These are phyloP conservation scores for Nephotettix cincticeps DNA, from an alignment of 1,140 invertebrate genomes.

Conservation along the genomic window DNA sequence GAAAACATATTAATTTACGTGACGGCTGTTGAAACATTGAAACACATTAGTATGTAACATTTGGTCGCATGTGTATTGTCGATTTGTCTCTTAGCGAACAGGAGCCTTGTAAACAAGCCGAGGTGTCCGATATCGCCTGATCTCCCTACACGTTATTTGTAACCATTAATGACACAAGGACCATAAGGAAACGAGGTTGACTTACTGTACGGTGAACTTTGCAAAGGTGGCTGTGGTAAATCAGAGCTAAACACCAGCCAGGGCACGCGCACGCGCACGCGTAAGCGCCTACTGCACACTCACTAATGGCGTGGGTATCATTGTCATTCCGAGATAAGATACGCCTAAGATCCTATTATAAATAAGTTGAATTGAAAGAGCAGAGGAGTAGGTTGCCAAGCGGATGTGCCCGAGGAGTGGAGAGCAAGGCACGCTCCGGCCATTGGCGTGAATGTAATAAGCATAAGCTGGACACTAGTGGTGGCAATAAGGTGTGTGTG, in stretches of 20 bases:
- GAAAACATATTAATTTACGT: no score
- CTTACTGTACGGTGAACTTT: background rate
- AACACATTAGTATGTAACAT: no score
- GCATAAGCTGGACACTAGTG: no score
- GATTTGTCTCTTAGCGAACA: no score
- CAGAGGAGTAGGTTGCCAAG: background rate
- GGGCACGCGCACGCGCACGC: background rate
- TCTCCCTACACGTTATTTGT: background rate
- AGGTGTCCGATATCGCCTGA: background rate
- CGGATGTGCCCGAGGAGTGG: background rate
- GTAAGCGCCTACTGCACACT: background rate
- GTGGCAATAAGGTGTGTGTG: no score
- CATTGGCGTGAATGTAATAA: no score
- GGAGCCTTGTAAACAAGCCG: no score
- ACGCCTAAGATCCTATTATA: slow-evolving; percentile 9
- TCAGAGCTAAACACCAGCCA: background rate
- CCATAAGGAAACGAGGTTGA: background rate
- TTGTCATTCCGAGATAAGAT: background rate
- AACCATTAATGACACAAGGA: background rate
- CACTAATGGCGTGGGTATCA: background rate
- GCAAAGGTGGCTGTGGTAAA: background rate
- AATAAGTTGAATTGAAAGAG: slow-evolving; percentile 12
- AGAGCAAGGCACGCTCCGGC: no score
- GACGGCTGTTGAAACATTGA: no score
- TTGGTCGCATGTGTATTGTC: no score